Evolutionary conservation across 2,888 invertebrate species (phyloP), one percentile per base, ranked within the genome.

Genomic region (Ganaspis brasiliensis): DNA sequence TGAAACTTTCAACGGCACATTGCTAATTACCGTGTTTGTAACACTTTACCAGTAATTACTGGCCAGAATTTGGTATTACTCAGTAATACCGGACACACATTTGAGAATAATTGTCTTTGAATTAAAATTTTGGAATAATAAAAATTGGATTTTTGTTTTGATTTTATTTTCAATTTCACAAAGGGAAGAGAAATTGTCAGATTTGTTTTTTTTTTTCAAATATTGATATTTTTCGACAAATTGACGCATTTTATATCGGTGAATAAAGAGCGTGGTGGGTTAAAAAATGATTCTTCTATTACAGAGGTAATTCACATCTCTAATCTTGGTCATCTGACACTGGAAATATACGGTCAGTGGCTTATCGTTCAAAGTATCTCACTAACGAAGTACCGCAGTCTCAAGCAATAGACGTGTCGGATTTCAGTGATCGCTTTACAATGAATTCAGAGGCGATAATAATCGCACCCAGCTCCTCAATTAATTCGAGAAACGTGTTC

Each of bases 361-460:
- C 45, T 67, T 67, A 67, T 67, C 67, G n/a, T 67, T 67, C 4
- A 67, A 67, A 67, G 67, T 67, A 67, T 67, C 67, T 67, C 24
- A 67, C 67, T 67, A 67, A 67, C 67, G 67, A 67, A 67, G 67
- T 67, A 67, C 40, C 45, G 26, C 67, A 67, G 67, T 67, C 24
- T 67, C 67, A 67, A 67, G 67, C 67, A 67, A 67, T 67, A 67
- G 67, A 67, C 45, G 67, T 45, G 67, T 67, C 67, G 45, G 67
- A 67, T 67, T 67, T 67, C 67, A 67, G 45, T 67, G 67, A 67
- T 67, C 67, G 67, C 67, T 67, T 67, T 67, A 67, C 67, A 67
- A 67, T 67, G 67, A 67, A 67, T 67, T 67, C 67, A 45, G n/a
- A 67, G 45, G 67, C 45, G 67, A 67, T 67, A 67, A 67, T 67